Evolutionary conservation across 2,113 vertebrate species (phyloP).

Genomic region (Physeter macrocephalus): DNA sequence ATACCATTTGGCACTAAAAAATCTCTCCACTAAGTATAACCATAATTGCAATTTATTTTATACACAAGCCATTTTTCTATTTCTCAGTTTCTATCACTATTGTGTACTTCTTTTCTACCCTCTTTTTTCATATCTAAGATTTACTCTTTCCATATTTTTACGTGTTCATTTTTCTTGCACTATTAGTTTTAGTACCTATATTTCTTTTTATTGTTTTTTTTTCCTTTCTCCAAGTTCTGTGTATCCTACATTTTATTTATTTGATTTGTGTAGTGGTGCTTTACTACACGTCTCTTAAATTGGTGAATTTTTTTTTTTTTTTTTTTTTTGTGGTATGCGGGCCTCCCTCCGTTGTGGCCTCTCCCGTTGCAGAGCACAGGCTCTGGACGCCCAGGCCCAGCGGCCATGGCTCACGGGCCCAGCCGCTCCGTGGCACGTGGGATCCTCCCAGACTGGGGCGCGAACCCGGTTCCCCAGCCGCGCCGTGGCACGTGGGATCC

Average conservation of each 20-base stretch:
- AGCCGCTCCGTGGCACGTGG: no score
- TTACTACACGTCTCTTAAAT: background rate
- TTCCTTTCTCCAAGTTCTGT: background rate
- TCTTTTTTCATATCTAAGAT: background rate
- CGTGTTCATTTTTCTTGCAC: background rate
- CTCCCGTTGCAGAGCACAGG: no score
- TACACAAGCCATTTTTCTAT: background rate
- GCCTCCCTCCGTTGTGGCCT: no score
- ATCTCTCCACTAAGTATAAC: background rate
- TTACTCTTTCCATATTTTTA: background rate
- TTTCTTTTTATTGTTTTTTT: background rate
- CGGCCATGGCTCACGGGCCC: no score
- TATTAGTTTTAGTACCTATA: background rate
- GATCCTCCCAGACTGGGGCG: no score
- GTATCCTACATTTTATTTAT: background rate
- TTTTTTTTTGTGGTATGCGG: no score
- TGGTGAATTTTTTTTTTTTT: no score
- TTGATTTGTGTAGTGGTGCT: background rate
- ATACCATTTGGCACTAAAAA: background rate
- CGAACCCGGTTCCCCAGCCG: no score
- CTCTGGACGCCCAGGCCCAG: no score
- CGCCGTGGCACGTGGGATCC: no score
- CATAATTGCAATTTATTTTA: background rate
- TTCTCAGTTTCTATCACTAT: background rate
- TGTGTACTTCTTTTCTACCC: background rate